Base-by-base conservation (phyloP, 2,797 vertebrate genomes). In the Brachyalestes nurse region DNA sequence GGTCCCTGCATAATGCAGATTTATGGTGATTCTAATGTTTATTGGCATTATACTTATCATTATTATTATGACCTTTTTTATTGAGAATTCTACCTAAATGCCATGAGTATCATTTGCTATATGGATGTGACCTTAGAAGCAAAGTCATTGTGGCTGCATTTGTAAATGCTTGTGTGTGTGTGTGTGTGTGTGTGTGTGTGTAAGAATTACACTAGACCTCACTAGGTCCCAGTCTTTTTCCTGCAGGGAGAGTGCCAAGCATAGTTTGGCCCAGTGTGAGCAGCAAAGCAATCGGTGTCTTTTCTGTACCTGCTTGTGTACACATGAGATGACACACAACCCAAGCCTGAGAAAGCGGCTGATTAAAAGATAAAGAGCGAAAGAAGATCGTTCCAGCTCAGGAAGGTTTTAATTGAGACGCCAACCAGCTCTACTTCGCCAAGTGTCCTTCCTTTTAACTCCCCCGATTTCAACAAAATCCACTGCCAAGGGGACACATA, bases 291-390 rank as follows among this genome's bases (percentile, higher is more conserved):
- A 61, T 55, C 66, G 16, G 79, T 34, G 72, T 87, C 84, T 86
- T 82, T 82, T 81, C 83, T 78, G 83, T 78, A 71, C 77, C 82
- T 81, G 72, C 81, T 83, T 72, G 83, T 73, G 86, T 79, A 82
- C 79, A 78, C 77, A 79, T 51, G 38, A 77, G 78, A 82, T 80
- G 82, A 82, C 78, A 83, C 80, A 49, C 73, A 73, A 76, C 70
- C 80, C 69, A 76, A 72, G 77, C 74, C 65, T 67, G 81, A 78
- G 72, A 78, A 58, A 66, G 25, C 69, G 53, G 69, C 80, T 88
- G 88, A 88, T 88, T 88, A 88, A 88, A 88, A 87, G 87, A 87
- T 83, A 83, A 74, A 77, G 81, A 84, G 76, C 80, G 70, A 81
- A 83, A 85, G 75, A 71, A 45, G 81, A 80, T 76, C 77, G 75